Percentiles rank a stretch among this genome's conserved stretches.
Conservation (phyloP, 2,888 invertebrate species). For the Tenthredo livida region DNA sequence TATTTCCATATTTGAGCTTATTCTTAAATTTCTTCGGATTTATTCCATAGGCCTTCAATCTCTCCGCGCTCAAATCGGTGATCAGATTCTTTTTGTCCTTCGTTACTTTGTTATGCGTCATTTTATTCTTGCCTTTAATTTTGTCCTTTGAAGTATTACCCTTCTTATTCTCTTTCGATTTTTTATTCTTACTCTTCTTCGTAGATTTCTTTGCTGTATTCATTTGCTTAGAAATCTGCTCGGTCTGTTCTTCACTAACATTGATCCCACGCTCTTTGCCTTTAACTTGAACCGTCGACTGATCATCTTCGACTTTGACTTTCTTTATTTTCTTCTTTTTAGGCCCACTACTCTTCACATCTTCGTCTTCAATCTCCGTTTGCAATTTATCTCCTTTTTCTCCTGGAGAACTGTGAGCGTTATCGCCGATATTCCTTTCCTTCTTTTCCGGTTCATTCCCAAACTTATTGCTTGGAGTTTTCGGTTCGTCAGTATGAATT, state of each 20-base stretch:
- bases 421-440: conserved; percentile 55
- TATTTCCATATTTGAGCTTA: conserved; percentile 85
- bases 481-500: conserved; percentile 60
- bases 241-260: not conserved
- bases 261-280: conserved; percentile 51
- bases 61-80: conserved; percentile 83
- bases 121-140: conserved; percentile 58
- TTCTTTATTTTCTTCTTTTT: conserved; percentile 58
- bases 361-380: conserved; percentile 67
- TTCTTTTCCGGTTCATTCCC: conserved; percentile 53
- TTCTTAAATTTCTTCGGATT: conserved; percentile 94
- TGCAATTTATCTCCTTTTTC: conserved; percentile 59
- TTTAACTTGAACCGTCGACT: conserved; percentile 39
- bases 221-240: conserved; percentile 23
- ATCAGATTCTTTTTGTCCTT: conserved; percentile 52
- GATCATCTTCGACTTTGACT: conserved; percentile 57
- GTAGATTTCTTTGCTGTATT: conserved; percentile 36
- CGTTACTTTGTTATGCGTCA: conserved; percentile 52
- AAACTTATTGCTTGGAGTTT: not conserved
- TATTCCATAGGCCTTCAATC: conserved; percentile 94
- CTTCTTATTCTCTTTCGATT: conserved; percentile 57
- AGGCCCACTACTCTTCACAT: conserved; percentile 60
- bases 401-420: not conserved
- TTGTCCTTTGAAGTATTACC: conserved; percentile 61
- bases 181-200: conserved; percentile 63